phyloP scores from a whole-genome alignment of 2,113 vertebrate species.

The Cynocephalus volans region DNA sequence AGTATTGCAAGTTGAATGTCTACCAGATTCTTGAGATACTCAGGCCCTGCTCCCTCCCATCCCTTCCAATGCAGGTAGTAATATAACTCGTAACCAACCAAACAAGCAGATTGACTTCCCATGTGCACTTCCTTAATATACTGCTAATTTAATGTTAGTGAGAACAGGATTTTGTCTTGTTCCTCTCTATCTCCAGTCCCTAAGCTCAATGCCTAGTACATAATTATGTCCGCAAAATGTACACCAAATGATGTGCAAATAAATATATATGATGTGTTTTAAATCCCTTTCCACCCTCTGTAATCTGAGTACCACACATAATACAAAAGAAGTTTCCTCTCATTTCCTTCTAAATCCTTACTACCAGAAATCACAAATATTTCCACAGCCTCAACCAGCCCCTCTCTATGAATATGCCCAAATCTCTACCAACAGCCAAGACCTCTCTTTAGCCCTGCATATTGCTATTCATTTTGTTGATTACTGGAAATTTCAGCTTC shows the following conservation, averaged over 20 bases:
- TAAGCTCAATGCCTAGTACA: not conserved
- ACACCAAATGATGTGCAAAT: constrained; percentile 28
- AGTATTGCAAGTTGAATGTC: constrained; percentile 1
- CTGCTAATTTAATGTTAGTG: constrained; percentile 30
- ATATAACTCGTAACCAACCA: constrained; percentile 36
- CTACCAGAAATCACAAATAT: constrained; percentile 43
- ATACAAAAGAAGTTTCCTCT: not conserved
- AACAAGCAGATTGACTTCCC: constrained; percentile 32
- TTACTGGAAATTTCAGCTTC: constrained; percentile 6
- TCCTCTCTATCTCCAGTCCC: not conserved
- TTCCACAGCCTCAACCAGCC: not conserved
- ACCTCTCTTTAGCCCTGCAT: not conserved
- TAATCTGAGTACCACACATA: constrained; percentile 44
- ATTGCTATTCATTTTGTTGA: constrained; percentile 8
- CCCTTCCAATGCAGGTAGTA: not conserved
- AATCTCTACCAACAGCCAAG: not conserved
- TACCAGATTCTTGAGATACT: constrained; percentile 70
- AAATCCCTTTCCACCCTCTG: not conserved
- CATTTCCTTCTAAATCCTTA: not conserved
- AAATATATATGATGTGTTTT: constrained; percentile 48
- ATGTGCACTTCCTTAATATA: not conserved
- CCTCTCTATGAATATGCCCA: not conserved
- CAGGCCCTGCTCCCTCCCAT: constrained; percentile 5
- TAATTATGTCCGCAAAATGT: constrained; percentile 18
- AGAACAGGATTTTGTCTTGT: constrained; percentile 39